Evolutionary conservation across 1,140 invertebrate species (phyloP).

Genomic region (Xylocopa sonorina): DNA sequence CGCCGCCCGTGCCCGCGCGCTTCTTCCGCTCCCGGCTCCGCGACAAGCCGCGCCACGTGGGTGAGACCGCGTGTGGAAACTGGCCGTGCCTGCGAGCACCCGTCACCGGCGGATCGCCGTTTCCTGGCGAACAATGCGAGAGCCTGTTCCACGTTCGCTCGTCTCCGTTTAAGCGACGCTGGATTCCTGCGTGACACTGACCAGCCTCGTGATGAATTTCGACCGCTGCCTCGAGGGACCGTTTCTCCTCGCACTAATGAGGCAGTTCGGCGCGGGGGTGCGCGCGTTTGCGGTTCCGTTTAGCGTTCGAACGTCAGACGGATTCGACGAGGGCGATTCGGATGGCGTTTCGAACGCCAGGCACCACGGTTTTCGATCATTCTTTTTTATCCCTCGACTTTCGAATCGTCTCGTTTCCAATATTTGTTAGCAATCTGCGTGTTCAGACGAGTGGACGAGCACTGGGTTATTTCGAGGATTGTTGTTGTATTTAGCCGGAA

Average conservation of each 20-base stretch:
- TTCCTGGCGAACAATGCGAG: constrained; percentile 2
- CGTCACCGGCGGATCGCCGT: background rate
- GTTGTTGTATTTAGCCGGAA: no score
- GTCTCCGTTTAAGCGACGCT: background rate
- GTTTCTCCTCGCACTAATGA: background rate
- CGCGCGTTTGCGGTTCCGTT: background rate
- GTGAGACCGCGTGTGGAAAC: constrained; percentile 40
- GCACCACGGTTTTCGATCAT: no score
- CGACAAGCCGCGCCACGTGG: constrained; percentile 14
- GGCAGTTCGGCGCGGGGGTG: no score
- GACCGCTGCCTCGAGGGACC: background rate
- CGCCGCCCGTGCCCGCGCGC: constrained; percentile 18
- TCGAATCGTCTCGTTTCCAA: no score
- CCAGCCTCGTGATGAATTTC: constrained; percentile 11
- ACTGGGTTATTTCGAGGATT: no score
- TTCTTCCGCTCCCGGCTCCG: background rate
- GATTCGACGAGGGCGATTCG: no score
- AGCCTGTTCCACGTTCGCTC: background rate
- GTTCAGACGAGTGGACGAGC: no score
- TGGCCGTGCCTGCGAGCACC: background rate
- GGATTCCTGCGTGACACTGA: constrained; percentile 1
- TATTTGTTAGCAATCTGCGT: no score
- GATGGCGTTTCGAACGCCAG: no score
- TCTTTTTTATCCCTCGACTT: no score
- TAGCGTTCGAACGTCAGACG: no score